Base-by-base conservation (phyloP, 2,113 vertebrate genomes). In the Lagopus leucura region DNA sequence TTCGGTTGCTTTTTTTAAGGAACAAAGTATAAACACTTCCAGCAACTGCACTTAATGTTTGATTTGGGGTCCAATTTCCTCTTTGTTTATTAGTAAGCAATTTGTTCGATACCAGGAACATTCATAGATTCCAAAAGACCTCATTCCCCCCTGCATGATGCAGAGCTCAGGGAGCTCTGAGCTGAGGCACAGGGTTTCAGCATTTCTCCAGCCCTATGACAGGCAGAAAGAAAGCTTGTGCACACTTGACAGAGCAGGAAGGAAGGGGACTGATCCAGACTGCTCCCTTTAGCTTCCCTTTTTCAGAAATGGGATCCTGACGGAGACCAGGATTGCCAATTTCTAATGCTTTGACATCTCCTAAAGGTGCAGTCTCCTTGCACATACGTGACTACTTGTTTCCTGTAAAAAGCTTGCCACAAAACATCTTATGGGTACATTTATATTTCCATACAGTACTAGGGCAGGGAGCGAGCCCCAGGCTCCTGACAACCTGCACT, bases 11-110 rank as follows among this genome's bases (percentile, higher is more conserved):
- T 79, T 90, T 91, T 95, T 90, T 75, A 83, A 91, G 50, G 27
- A 91, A 52, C 7, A 36, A 90, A 92, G 30, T 81, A 84, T 95
- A 90, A 96, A 93, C 87, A 80, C 43, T 89, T 87, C 45, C 78
- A 92, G 91, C 36, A 91, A 86, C 67, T 63, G 64, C 60, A 91
- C 55, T 96, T 89, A 58, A 66, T 27, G 34, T 74, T 87, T 38
- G 0, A 13, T 34, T 55, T 88, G 89, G 90, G 66, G 87, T 78
- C 71, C 92, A 92, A 85, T 78, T 67, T 89, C 78, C 45, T 75
- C 50, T 47, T 70, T 47, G 43, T 47, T 84, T 82, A 42, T 88
- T 72, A 94, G 89, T 94, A 92, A 64, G 75, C 36, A 60, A 28
- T 58, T 90, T 55, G 45, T 32, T 85, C 89, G 70, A 76, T 38